Conservation (phyloP, 2,797 vertebrate species). For the Lepidocolaptes lacrymiger region DNA sequence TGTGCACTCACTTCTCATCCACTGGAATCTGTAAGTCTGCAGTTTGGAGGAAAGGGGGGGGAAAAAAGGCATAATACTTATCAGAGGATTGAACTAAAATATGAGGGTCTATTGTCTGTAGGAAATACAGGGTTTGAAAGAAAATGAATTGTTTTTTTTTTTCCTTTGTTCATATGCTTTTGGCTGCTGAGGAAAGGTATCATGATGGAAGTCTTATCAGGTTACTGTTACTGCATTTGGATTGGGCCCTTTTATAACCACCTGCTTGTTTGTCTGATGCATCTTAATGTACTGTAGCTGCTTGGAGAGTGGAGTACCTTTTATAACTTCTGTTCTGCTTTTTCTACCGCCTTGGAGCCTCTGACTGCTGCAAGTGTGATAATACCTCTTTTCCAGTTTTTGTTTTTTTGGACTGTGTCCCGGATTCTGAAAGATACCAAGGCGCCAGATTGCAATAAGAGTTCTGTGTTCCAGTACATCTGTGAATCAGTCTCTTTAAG, state of each 20-base stretch:
- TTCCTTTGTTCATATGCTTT: not conserved
- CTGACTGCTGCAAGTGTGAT: constrained; percentile 12
- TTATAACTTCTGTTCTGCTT: not conserved
- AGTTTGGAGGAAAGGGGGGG: not conserved
- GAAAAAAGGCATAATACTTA: not conserved
- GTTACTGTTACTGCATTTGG: not conserved
- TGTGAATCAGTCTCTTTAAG: constrained; percentile 38
- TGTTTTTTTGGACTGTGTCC: constrained; percentile 25
- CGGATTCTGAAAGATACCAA: constrained; percentile 32
- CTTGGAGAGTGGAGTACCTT: not conserved
- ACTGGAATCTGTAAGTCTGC: not conserved
- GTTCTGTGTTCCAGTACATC: constrained; percentile 52
- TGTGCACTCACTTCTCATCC: not conserved
- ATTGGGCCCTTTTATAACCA: not conserved
- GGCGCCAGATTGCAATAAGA: constrained; percentile 50
- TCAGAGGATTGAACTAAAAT: not conserved
- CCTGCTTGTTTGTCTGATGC: not conserved
- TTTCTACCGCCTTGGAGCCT: not conserved
- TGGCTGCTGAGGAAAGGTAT: not conserved
- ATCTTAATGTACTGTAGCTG: not conserved
- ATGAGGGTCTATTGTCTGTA: not conserved
- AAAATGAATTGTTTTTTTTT: fast-evolving
- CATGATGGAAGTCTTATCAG: not conserved
- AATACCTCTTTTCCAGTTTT: constrained; percentile 6
- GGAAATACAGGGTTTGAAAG: not conserved